Percentiles rank a stretch among this genome's conserved stretches.
These are phyloP conservation scores for Netelia fuscicornis DNA, from an alignment of 2,888 invertebrate genomes.

Conservation along the genomic window DNA sequence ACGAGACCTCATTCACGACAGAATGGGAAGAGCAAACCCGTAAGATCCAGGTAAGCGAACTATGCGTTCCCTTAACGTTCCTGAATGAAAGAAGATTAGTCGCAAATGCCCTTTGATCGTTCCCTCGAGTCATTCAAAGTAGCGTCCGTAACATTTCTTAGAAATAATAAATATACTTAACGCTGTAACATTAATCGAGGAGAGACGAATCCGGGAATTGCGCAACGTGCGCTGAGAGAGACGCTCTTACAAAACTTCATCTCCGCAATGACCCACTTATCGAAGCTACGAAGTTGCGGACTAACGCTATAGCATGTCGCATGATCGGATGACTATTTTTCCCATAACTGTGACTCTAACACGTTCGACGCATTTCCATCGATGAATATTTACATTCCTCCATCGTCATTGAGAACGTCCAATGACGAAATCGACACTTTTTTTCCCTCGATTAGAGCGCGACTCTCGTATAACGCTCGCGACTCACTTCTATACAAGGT, in stretches of 20 bases:
- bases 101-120: neutral
- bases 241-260: constrained; percentile 57
- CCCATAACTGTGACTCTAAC: constrained; percentile 25
- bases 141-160: too few species aligned
- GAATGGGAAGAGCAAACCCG: constrained; percentile 75
- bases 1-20: constrained; percentile 83
- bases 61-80: constrained; percentile 9
- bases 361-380: constrained; percentile 22
- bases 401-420: constrained; percentile 44
- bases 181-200: constrained; percentile 17
- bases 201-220: constrained; percentile 34
- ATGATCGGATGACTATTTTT: constrained; percentile 68
- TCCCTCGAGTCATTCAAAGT: too few species aligned
- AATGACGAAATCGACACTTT: constrained; percentile 44
- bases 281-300: constrained; percentile 37
- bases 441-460: constrained; percentile 21
- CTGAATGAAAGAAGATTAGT: constrained; percentile 18
- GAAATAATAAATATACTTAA: too few species aligned
- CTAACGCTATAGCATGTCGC: constrained; percentile 74
- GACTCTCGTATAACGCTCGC: constrained; percentile 16
- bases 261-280: constrained; percentile 64
- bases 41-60: constrained; percentile 77
- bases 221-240: constrained; percentile 21
- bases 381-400: constrained; percentile 35
- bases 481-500: neutral